phyloP scores from a whole-genome alignment of 1,140 invertebrate genomes.

The Varroa destructor region DNA sequence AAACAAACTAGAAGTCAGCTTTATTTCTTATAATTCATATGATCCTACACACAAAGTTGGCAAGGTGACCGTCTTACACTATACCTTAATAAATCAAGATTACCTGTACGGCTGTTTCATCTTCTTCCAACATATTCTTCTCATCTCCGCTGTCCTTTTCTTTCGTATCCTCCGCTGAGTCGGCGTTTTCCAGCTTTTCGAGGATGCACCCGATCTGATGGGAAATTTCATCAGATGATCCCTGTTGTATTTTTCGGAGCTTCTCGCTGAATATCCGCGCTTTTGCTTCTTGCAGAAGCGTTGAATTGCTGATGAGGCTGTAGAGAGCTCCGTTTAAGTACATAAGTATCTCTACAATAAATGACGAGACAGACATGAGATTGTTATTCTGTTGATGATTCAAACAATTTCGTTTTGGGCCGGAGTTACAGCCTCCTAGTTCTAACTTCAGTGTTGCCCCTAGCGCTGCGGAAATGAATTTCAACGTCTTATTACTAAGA shows the following conservation, averaged over 20 bases:
- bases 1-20: too few relatives aligned
- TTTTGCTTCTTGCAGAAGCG: conserved; percentile 1
- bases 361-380: background rate
- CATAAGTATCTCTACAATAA: conserved; percentile 43
- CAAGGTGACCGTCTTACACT: too few relatives aligned
- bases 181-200: background rate
- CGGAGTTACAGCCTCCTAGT: too few relatives aligned
- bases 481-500: too few relatives aligned
- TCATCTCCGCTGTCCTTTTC: conserved; percentile 4
- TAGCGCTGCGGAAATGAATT: too few relatives aligned
- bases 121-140: background rate
- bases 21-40: too few relatives aligned
- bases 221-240: background rate
- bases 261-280: background rate
- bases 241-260: background rate
- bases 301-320: conserved; percentile 46
- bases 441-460: too few relatives aligned
- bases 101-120: conserved; percentile 3
- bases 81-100: background rate
- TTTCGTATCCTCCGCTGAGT: background rate
- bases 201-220: conserved; percentile 20
- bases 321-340: conserved; percentile 50
- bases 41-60: too few relatives aligned
- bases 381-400: too few relatives aligned
- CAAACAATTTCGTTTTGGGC: too few relatives aligned